Evolutionary conservation across 1,140 invertebrate species (phyloP), one percentile per base, ranked within the genome.

Genomic region (Chironomus tepperi): DNA sequence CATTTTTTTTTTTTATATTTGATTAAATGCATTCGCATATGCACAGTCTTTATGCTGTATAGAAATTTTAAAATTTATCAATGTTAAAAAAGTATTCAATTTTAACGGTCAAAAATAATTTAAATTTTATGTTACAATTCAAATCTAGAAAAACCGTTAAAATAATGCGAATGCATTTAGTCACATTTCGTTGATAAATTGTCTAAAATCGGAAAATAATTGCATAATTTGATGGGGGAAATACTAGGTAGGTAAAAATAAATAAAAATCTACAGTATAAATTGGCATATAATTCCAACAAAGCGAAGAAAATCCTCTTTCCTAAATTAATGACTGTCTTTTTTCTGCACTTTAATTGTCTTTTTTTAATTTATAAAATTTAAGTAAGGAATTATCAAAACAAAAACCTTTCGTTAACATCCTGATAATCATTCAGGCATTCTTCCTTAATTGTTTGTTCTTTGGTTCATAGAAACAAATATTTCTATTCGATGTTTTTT

Each of bases 381-480:
- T 57, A 12, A 57, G 5, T 57, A n/a, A 57, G 47, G 47, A 57
- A 15, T 57, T 57, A 57, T 57, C 10, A 57, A n/a, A n/a, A n/a
- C n/a, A n/a, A n/a, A n/a, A n/a, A n/a, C n/a, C n/a, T n/a, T n/a
- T n/a, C n/a, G n/a, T n/a, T n/a, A 57, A 57, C 12, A n/a, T 15
- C 5, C 47, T 57, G 8, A 12, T 5, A 2, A 57, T 3, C 9
- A 47, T 47, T 57, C 47, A 57, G 47, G n/a, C 47, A 57, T n/a
- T 57, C 3, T 57, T 57, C 47, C 47, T 57, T 57, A 57, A n/a
- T 57, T 57, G 47, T 57, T 12, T 57, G 47, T 57, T 57, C 47
- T 57, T 57, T 57, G 47, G 47, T 57, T 57, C 47, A 57, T 57
- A 57, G 47, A 57, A 57, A 57, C n/a, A n/a, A 57, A 57, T 15